Evolutionary conservation across 1,140 invertebrate species (phyloP).

Genomic region (Eriocheir sinensis): DNA sequence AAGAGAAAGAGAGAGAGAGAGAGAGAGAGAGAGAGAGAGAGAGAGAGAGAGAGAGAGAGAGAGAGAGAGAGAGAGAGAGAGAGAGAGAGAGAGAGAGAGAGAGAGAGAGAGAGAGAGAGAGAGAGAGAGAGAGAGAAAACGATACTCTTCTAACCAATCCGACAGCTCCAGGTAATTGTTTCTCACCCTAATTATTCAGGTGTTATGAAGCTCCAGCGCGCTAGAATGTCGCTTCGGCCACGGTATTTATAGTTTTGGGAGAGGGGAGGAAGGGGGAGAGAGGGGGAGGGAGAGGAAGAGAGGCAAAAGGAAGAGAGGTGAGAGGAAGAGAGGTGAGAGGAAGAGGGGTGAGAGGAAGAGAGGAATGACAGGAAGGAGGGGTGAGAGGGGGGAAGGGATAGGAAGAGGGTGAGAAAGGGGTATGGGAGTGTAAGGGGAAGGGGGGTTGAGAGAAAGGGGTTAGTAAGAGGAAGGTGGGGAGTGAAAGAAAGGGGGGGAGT

Average conservation of each 20-base stretch:
- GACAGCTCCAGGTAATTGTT: no score
- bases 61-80: constrained; percentile 12
- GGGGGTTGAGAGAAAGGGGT: constrained; percentile 43
- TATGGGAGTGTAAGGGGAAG: background rate
- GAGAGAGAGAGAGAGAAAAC: constrained; percentile 39
- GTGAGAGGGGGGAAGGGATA: background rate
- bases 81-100: constrained; percentile 22
- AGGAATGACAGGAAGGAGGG: no score
- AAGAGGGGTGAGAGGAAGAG: background rate
- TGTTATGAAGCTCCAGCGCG: no score
- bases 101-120: background rate
- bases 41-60: no score
- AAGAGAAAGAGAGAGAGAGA: background rate
- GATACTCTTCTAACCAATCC: no score
- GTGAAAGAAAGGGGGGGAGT: no score
- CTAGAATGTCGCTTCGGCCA: no score
- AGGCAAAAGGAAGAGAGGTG: background rate
- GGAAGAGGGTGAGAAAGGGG: background rate
- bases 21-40: background rate
- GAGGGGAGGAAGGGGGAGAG: background rate
- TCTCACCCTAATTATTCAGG: no score
- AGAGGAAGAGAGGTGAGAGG: background rate
- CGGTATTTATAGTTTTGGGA: no score
- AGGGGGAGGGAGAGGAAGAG: background rate
- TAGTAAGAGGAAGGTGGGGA: no score